Evolutionary conservation across 1,140 invertebrate genomes (phyloP).

Genomic region (Leptinotarsa texana): DNA sequence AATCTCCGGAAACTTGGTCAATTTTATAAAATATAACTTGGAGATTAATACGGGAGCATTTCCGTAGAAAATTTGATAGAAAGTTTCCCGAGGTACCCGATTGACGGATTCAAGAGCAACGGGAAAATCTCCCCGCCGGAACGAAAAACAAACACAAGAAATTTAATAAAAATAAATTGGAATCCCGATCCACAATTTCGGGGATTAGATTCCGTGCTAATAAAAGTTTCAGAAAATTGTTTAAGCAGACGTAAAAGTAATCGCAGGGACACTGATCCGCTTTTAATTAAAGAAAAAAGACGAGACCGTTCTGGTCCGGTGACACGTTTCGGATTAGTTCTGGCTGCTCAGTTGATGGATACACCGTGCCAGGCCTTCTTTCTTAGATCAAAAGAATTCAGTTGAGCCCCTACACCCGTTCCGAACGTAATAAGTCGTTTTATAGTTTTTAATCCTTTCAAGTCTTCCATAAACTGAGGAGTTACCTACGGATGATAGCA

Average conservation of each 20-base stretch:
- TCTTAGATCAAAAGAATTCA: neutral
- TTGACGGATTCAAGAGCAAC: constrained; percentile 14
- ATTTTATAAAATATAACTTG: neutral
- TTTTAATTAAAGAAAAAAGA: constrained; percentile 26
- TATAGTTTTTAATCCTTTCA: constrained; percentile 21
- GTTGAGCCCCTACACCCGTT: constrained; percentile 10
- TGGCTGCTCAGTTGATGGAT: constrained; percentile 18
- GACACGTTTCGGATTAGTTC: constrained; percentile 20
- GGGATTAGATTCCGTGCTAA: neutral
- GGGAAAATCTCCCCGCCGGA: neutral
- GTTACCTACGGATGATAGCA: neutral
- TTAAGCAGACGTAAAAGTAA: constrained; percentile 25
- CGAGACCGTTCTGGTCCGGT: neutral
- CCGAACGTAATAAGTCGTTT: constrained; percentile 4
- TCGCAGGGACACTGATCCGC: constrained; percentile 25
- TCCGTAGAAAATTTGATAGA: neutral
- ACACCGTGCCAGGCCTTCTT: neutral
- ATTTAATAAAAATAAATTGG: constrained; percentile 21
- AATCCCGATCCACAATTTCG: constrained; percentile 7
- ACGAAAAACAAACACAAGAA: constrained; percentile 17
- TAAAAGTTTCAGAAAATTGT: constrained; percentile 27
- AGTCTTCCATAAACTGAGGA: constrained; percentile 15
- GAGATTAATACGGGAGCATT: constrained; percentile 1
- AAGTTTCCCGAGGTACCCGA: neutral
- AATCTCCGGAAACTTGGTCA: neutral